Evolutionary conservation across 2,888 invertebrate species (phyloP), one percentile per base, ranked within the genome.

Genomic region (Smittia sp.): DNA sequence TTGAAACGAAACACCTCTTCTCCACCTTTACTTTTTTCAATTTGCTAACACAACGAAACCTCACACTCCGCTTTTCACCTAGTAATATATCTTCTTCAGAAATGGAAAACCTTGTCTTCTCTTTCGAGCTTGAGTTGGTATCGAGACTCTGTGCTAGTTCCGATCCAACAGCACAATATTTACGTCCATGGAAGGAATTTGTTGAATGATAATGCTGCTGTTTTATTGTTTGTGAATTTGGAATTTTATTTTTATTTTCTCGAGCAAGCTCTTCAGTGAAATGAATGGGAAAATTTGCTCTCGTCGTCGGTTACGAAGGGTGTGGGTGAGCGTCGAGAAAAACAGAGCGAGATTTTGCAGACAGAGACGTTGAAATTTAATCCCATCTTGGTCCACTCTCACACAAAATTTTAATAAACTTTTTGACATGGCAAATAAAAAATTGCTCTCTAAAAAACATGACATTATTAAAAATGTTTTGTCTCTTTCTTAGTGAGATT

Each of bases 361-460:
- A 22, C 22, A 22, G 6, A 58, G 58, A 18, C 58, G 7, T 7
- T 58, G 58, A 58, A 58, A 58, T 58, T 58, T 58, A 58, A 63
- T 63, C 63, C 63, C 25, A 63, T n/a, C 63, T 58, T 58, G 25
- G 63, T 63, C 63, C 63, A 63, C 25, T 27, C n/a, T n/a, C n/a
- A n/a, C n/a, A n/a, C 68, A 68, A 70, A 70, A 70, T 58, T 70
- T 70, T 70, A 70, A 70, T 70, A 70, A 70, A 70, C 24, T 54
- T 52, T 70, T 70, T 54, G 69, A 70, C 69, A 68, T 68, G 46
- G 41, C 18, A 25, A 67, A 68, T 68, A 68, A 68, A 68, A 68
- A 27, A 68, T 27, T 18, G 38, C 66, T 68, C 54, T 7, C 13
- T 58, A n/a, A 58, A 58, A 13, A 58, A 58, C 58, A 58, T 58